These are phyloP conservation scores for Nymphalis urticae DNA, from an alignment of 2,888 invertebrate species.

Conservation along the genomic window DNA sequence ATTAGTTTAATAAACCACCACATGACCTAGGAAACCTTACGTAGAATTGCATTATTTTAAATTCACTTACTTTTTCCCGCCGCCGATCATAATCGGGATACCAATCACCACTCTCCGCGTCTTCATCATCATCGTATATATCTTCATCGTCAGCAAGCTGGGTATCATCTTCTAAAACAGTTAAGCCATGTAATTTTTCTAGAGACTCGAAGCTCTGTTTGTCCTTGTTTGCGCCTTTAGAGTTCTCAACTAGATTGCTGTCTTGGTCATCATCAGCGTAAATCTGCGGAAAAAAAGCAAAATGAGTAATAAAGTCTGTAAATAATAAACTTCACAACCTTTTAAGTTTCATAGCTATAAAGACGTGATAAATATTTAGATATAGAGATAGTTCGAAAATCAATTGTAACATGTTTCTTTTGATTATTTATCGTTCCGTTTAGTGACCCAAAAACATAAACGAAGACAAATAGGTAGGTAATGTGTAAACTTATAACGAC, in stretches of 20 bases:
- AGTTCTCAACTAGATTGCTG: slow-evolving; percentile 44
- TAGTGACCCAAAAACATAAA: too few species aligned
- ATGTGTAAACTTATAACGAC: too few species aligned
- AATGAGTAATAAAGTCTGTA: not conserved
- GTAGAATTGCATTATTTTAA: too few species aligned
- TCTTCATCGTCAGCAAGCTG: slow-evolving; percentile 63
- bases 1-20: too few species aligned
- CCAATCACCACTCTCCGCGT: slow-evolving; percentile 71
- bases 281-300: slow-evolving; percentile 52
- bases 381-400: too few species aligned
- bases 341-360: not conserved
- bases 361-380: too few species aligned
- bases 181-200: slow-evolving; percentile 66
- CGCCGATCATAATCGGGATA: slow-evolving; percentile 67
- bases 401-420: too few species aligned
- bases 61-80: slow-evolving; percentile 54
- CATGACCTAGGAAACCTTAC: too few species aligned
- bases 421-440: too few species aligned
- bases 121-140: slow-evolving; percentile 55
- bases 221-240: slow-evolving; percentile 42
- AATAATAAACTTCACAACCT: not conserved
- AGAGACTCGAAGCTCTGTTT: slow-evolving; percentile 52
- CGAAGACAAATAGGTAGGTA: too few species aligned
- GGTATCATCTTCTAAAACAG: slow-evolving; percentile 67
- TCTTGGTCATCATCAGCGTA: slow-evolving; percentile 70